phyloP scores from a whole-genome alignment of 2,113 vertebrate species.

The Python bivittatus region DNA sequence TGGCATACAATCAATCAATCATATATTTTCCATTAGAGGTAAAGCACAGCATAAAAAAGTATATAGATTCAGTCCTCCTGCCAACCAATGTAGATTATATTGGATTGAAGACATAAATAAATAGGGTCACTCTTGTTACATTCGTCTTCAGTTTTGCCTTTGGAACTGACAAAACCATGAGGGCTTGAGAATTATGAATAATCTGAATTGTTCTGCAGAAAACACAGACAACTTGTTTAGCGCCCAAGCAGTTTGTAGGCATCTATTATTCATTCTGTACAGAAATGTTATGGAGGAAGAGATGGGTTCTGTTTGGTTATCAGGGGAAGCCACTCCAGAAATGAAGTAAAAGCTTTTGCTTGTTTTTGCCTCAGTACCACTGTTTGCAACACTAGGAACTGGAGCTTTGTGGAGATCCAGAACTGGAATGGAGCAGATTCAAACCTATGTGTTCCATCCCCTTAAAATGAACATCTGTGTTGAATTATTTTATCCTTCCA shows the following conservation, averaged over 20 bases:
- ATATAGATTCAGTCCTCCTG: neutral
- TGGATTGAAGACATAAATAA: neutral
- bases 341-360: neutral
- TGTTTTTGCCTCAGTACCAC: neutral
- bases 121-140: neutral
- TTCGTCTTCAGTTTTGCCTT: neutral
- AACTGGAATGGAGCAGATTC: neutral
- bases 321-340: neutral
- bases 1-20: neutral
- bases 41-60: neutral
- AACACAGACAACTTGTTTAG: neutral
- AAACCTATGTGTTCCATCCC: neutral
- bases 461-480: neutral
- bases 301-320: neutral
- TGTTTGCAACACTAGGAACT: neutral
- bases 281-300: neutral
- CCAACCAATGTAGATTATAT: too few relatives aligned
- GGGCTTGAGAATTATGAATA: neutral
- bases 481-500: neutral
- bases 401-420: neutral
- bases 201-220: neutral
- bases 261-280: neutral
- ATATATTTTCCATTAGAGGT: neutral
- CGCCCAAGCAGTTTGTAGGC: neutral
- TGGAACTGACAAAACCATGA: neutral